Base-by-base conservation (phyloP, 2,113 vertebrate species). In the Parus major region DNA sequence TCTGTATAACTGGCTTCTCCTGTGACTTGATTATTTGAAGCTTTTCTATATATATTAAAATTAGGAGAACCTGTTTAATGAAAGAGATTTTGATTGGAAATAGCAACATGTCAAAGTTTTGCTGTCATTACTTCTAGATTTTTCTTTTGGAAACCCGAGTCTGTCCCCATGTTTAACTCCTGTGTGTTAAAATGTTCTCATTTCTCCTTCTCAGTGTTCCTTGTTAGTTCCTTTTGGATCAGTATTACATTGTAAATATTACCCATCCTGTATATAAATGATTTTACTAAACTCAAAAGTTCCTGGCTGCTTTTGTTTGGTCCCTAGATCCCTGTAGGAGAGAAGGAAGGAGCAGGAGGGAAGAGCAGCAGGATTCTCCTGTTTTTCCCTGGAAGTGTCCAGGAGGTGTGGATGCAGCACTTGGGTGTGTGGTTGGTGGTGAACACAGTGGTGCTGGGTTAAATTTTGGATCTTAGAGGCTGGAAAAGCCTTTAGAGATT, bases 181-280 rank as follows among this genome's bases (percentile, higher is more conserved):
- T 88, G 47, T 95, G 82, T 92, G 71, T 79, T 87, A 66, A 75
- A 41, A 52, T 42, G 84, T 97, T 94, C 86, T 93, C 56, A 52
- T 90, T 92, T 88, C 87, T 96, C 94, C 82, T 92, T 50, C 91
- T 81, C 89, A 77, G 81, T 93, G 90, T 96, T 96, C 95, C 7
- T 72, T 96, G 87, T 92, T 77, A 55, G 84, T 78, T 86, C 84
- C 64, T 95, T 96, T 96, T 88, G 83, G 96, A 97, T 97, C 97
- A 96, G 88, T 97, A 97, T 97, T 97, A 96, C 94, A 93, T 90
- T 98, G 84, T 98, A 98, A 97, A 98, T 97, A 97, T 93, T 86
- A 93, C 12, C 71, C 95, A 95, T 98, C 41, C 36, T 98, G 97
- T 97, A 97, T 92, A 98, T 98, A 97, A 97, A 97, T 97, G 95